Evolutionary conservation across 2,113 vertebrate genomes (phyloP).

Genomic region (Empidonax alnorum): DNA sequence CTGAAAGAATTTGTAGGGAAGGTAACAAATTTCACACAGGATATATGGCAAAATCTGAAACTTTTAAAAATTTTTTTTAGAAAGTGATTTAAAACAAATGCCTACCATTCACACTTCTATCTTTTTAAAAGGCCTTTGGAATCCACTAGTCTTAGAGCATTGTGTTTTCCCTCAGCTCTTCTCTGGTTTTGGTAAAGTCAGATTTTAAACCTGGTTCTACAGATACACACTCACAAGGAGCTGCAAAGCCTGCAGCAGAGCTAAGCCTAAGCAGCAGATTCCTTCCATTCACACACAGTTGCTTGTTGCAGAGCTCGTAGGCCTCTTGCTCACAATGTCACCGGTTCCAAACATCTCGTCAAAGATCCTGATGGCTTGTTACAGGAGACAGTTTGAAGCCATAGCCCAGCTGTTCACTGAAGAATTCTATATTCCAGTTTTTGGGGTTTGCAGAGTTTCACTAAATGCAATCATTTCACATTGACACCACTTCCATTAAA

Average conservation of each 20-base stretch:
- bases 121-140: not conserved
- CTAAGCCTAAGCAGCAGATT: not conserved
- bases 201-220: not conserved
- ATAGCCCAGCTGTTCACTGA: not conserved
- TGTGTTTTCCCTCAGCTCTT: not conserved
- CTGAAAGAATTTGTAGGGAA: not conserved
- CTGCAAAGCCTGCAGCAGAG: not conserved
- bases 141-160: not conserved
- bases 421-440: not conserved
- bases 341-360: not conserved
- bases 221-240: not conserved
- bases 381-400: not conserved
- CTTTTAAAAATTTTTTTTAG: not conserved
- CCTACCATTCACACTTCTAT: not conserved
- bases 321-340: not conserved
- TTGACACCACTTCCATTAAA: not conserved
- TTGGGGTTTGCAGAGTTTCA: not conserved
- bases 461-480: not conserved
- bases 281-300: not conserved
- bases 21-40: not conserved
- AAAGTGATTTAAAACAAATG: not conserved
- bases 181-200: not conserved
- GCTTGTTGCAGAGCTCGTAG: not conserved
- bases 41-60: not conserved
- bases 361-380: not conserved